Conservation (phyloP, 1,140 invertebrate genomes). For the Drosophila truncata region DNA sequence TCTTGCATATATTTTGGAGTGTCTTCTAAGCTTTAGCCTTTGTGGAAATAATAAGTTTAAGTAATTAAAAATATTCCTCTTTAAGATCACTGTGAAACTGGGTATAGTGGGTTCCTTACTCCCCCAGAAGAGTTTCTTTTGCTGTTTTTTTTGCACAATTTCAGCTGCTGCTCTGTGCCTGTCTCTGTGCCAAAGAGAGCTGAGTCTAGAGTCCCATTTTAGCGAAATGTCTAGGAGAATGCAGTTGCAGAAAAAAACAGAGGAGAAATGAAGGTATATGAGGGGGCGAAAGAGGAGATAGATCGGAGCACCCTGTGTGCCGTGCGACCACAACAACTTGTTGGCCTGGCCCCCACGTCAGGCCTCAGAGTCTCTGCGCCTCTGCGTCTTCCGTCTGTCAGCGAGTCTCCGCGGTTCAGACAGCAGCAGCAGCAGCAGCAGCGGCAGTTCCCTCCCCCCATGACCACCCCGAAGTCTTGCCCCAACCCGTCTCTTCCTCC, state of each 20-base stretch:
- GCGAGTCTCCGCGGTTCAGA: constrained; percentile 49
- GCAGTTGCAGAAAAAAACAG: constrained; percentile 28
- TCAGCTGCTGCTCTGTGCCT: constrained; percentile 12
- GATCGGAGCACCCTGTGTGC: constrained; percentile 28
- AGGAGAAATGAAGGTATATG: no score
- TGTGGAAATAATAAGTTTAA: no score
- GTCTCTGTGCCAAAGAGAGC: constrained; percentile 25
- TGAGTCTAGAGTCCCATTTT: constrained; percentile 16
- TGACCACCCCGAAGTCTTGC: constrained; percentile 3
- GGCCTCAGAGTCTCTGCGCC: constrained; percentile 13
- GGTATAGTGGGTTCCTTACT: constrained; percentile 4
- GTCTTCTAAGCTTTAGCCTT: not conserved
- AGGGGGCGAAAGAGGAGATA: not conserved
- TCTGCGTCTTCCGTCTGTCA: constrained; percentile 48
- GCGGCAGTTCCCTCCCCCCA: constrained; percentile 32
- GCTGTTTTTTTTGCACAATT: constrained; percentile 6
- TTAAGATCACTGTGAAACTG: not conserved
- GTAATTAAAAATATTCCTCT: no score
- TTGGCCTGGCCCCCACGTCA: constrained; percentile 41
- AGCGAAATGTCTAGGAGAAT: constrained; percentile 30
- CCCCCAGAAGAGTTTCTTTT: constrained; percentile 4
- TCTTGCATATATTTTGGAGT: no score
- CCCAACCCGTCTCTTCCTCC: constrained; percentile 1
- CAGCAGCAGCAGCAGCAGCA: constrained; percentile 30
- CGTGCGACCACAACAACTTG: constrained; percentile 50